phyloP scores from a whole-genome alignment of 2,797 vertebrate species.

The Basileuterus tristriatus region DNA sequence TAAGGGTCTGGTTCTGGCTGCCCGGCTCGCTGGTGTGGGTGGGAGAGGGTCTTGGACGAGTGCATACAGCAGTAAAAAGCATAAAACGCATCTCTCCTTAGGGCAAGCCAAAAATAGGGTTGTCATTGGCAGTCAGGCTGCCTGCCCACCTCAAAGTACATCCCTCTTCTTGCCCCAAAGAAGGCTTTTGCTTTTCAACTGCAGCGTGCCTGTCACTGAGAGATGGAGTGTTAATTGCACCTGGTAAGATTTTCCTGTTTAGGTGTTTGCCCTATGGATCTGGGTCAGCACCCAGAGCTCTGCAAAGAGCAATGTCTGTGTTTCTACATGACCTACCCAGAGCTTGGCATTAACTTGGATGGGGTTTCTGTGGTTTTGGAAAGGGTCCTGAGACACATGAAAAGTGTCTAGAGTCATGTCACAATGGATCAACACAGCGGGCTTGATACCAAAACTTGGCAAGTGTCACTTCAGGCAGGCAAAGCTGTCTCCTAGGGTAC shows the following conservation, averaged over 20 bases:
- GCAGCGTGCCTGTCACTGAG: neutral
- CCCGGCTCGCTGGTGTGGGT: neutral
- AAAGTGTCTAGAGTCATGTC: neutral
- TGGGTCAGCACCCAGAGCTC: neutral
- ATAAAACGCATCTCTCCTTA: neutral
- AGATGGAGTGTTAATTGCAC: accelerated
- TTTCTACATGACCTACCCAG: neutral
- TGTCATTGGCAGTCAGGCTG: neutral
- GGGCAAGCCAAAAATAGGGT: neutral
- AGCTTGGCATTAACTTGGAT: neutral
- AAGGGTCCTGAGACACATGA: neutral
- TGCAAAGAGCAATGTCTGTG: neutral
- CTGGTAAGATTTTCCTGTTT: neutral
- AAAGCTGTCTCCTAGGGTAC: neutral
- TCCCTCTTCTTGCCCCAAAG: neutral
- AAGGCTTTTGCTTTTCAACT: neutral
- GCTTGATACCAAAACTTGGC: neutral
- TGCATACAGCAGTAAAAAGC: neutral
- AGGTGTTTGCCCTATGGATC: neutral
- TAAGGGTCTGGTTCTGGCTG: accelerated
- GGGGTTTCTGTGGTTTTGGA: neutral
- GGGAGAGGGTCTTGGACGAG: neutral
- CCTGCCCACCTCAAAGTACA: neutral
- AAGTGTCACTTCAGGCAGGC: neutral
- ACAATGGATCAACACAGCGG: neutral